Conservation (phyloP, 2,113 vertebrate genomes). For the Charina bottae region DNA sequence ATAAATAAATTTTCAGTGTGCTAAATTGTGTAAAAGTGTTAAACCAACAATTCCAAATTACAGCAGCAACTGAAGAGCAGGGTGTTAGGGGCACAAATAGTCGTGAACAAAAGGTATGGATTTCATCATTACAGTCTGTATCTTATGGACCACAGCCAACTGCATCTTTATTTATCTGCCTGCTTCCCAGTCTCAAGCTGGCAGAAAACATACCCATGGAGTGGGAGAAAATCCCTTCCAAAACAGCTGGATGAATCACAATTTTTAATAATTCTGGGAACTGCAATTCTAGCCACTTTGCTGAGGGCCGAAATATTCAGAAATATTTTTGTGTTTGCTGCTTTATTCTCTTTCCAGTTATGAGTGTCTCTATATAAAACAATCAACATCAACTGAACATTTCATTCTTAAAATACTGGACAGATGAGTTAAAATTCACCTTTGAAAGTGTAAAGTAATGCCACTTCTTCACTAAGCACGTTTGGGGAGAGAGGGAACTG, state of each 20-base stretch:
- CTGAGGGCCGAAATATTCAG: background rate
- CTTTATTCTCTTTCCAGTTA: background rate
- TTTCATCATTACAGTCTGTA: background rate
- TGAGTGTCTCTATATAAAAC: background rate
- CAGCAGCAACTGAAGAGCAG: background rate
- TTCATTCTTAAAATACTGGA: conserved; percentile 67
- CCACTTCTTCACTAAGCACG: conserved; percentile 59
- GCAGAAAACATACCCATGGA: background rate
- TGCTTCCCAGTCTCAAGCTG: background rate
- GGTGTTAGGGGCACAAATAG: background rate
- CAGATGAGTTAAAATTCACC: conserved; percentile 61
- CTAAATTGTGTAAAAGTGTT: background rate
- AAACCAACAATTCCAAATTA: background rate
- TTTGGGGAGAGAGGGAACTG: conserved; percentile 47
- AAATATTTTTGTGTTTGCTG: background rate
- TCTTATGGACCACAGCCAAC: background rate
- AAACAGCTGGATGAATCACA: background rate
- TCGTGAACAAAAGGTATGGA: background rate
- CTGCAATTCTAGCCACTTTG: background rate
- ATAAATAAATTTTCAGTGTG: background rate
- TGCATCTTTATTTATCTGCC: background rate
- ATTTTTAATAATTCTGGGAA: background rate
- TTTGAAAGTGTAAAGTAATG: conserved; percentile 66
- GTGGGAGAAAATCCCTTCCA: too few species aligned
- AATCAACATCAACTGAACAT: conserved; percentile 42